These are phyloP conservation scores for Dysmachus trigonus DNA, from an alignment of 2,888 invertebrate genomes.

Conservation along the genomic window DNA sequence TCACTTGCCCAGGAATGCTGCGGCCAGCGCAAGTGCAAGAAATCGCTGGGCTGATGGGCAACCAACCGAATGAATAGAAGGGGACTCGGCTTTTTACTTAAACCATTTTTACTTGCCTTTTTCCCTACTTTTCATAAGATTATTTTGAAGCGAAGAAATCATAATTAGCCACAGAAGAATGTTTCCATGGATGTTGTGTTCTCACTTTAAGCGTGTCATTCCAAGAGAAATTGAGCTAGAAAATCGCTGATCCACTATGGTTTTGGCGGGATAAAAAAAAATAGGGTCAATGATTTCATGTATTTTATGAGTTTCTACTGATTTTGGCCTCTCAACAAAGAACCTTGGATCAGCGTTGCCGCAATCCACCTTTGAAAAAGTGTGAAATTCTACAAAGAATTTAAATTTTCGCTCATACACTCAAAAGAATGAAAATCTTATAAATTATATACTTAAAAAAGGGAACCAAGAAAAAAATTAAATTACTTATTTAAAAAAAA, in stretches of 20 bases:
- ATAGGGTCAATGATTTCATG: neutral
- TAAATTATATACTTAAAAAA: too few relatives aligned
- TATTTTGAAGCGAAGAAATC: slow-evolving; percentile 39
- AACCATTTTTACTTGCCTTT: neutral
- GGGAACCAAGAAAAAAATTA: too few relatives aligned
- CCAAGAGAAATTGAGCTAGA: neutral
- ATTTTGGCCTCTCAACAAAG: neutral
- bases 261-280: neutral
- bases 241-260: neutral
- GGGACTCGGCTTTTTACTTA: slow-evolving; percentile 9
- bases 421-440: too few relatives aligned
- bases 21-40: slow-evolving; percentile 5
- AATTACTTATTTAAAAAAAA: too few relatives aligned
- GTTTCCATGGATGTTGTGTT: slow-evolving; percentile 6
- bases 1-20: slow-evolving; percentile 17
- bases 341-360: neutral
- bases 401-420: neutral
- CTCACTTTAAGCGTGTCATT: slow-evolving; percentile 25
- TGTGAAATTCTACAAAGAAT: neutral
- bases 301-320: neutral
- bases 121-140: slow-evolving; percentile 1
- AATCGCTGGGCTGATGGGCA: slow-evolving; percentile 35
- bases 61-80: slow-evolving; percentile 39
- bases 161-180: slow-evolving; percentile 42
- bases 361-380: neutral